These are phyloP conservation scores for Condylura cristata DNA, from an alignment of 2,113 vertebrate species.

Conservation along the genomic window DNA sequence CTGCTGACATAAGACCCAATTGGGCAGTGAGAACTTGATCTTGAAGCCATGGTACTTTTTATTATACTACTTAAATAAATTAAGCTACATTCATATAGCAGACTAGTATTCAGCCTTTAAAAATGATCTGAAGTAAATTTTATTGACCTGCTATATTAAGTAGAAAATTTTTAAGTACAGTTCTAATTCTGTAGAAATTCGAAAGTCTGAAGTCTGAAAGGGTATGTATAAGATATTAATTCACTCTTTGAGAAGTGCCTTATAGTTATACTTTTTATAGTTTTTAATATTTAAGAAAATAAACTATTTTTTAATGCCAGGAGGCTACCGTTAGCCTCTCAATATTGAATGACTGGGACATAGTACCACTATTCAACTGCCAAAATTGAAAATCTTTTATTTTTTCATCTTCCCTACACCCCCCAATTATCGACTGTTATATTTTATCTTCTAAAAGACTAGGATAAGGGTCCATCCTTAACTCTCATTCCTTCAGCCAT, in stretches of 20 bases:
- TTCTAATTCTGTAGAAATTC: constrained; percentile 14
- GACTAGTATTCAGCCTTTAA: background rate
- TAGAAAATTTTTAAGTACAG: constrained; percentile 21
- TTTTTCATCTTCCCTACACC: background rate
- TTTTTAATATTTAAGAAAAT: background rate
- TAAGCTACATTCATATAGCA: background rate
- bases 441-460: background rate
- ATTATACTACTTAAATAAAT: background rate
- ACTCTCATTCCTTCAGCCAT: background rate
- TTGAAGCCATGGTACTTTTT: background rate
- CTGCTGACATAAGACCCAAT: too few relatives aligned
- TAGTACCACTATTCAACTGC: background rate
- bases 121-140: constrained; percentile 32
- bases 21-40: too few relatives aligned
- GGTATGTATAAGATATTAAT: background rate
- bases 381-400: background rate
- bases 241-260: background rate
- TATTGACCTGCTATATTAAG: background rate
- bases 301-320: background rate
- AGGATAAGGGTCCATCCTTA: background rate
- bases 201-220: background rate
- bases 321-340: too few relatives aligned
- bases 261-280: background rate
- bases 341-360: background rate
- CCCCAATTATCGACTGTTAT: background rate